Conservation (phyloP, 2,888 invertebrate genomes). For the Perizoma flavofasciatum region DNA sequence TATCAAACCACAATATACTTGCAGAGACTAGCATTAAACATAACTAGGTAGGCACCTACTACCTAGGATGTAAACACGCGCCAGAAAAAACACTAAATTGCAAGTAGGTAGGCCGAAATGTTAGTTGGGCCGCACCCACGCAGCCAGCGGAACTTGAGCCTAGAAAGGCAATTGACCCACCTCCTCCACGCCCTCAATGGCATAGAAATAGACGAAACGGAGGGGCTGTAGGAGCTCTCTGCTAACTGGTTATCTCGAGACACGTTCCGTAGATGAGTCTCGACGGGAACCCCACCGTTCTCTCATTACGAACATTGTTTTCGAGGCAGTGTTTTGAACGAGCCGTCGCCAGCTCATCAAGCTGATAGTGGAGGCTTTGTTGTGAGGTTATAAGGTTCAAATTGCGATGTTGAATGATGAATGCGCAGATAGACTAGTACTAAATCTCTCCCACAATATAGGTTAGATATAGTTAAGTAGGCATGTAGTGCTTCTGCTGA, state of each 20-base stretch:
- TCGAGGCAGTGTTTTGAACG: constrained; percentile 59
- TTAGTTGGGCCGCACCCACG: constrained; percentile 57
- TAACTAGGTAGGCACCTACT: constrained; percentile 38
- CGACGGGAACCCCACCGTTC: constrained; percentile 60
- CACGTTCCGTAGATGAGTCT: constrained; percentile 61
- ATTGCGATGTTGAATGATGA: constrained; percentile 41
- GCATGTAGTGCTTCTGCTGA: constrained; percentile 20
- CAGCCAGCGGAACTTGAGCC: constrained; percentile 52
- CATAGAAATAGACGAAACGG: constrained; percentile 33
- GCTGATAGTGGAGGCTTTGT: constrained; percentile 42
- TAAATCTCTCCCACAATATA: constrained; percentile 33
- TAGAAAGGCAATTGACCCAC: constrained; percentile 62
- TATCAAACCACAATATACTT: constrained; percentile 29
- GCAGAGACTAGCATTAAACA: constrained; percentile 33
- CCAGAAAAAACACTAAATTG: constrained; percentile 60
- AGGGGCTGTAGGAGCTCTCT: constrained; percentile 46
- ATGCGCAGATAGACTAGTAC: constrained; percentile 45
- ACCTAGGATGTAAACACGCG: constrained; percentile 51
- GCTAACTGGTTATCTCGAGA: constrained; percentile 47
- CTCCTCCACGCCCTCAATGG: constrained; percentile 46
- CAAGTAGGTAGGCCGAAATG: constrained; percentile 69
- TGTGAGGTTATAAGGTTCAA: constrained; percentile 36
- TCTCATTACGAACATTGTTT: constrained; percentile 63
- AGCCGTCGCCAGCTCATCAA: constrained; percentile 42
- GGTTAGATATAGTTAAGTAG: constrained; percentile 9